Evolutionary conservation across 2,797 vertebrate genomes (phyloP), one percentile per base, ranked within the genome.

Genomic region (Champsocephalus esox): DNA sequence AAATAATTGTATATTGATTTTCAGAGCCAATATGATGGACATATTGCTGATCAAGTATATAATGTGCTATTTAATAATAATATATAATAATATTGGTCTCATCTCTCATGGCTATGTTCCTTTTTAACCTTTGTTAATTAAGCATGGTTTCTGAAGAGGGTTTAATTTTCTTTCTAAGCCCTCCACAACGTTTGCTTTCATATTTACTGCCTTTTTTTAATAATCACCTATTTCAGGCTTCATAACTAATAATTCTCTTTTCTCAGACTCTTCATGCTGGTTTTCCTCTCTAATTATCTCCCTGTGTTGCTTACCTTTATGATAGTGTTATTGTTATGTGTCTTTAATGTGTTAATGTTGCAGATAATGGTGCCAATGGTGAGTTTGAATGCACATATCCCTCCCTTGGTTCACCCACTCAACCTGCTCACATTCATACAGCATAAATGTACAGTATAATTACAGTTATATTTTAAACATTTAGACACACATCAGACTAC

Each of bases 321-420:
- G 3, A 44, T 34, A 34, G 12, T 16, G 59, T 55, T 52, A 73
- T 72, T 80, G 45, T 68, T 51, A 71, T 74, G 50, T 54, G 45
- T 62, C 60, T 79, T 63, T 82, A 81, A 79, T 80, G 67, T 16
- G 10, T 79, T 80, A 73, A 73, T 65, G 34, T 66, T 59, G 62
- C 77, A 61, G 10, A 69, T 63, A 65, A 49, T 55, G 52, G 51
- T 41, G 52, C 51, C 45, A 21, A 21, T 8, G 12, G 57, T 63
- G 58, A 54, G 72, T 86, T 75, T 50, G 75, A 84, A 78, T 62
- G 48, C 17, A 55, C 24, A 59, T 43, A 48, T 76, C 52, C 21
- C 67, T 85, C 24, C 78, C 21, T 67, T 57, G 28, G 32, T 65
- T 67, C 70, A 61, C 38, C 48, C 32, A 60, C 41, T 73, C 65